phyloP scores from a whole-genome alignment of 2,113 vertebrate species.

The Lampris incognitus region DNA sequence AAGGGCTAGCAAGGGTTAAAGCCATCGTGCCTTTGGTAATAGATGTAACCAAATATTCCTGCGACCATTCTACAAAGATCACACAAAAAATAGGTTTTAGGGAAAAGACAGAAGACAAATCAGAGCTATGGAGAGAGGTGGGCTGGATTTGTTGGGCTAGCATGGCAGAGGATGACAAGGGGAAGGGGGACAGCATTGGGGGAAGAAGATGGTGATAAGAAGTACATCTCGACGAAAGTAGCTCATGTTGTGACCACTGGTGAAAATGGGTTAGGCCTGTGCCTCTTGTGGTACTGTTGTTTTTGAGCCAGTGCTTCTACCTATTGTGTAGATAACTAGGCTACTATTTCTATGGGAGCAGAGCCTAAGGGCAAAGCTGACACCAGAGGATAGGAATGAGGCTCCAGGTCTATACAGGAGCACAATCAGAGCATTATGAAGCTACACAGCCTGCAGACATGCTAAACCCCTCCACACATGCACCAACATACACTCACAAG shows the following conservation, averaged over 20 bases:
- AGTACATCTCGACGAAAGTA: too few species aligned
- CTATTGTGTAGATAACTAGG: conserved; percentile 8
- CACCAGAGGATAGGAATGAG: conserved; percentile 56
- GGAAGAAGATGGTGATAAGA: too few species aligned
- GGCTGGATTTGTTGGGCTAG: too few species aligned
- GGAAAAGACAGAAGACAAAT: too few species aligned
- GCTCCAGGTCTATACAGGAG: conserved; percentile 51
- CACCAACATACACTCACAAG: conserved; percentile 10
- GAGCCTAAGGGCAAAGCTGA: conserved; percentile 39
- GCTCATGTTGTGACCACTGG: background rate
- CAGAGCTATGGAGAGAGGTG: too few species aligned
- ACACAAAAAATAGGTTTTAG: too few species aligned
- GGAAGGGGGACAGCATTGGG: too few species aligned
- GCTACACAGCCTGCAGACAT: conserved; percentile 18
- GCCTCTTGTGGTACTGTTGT: background rate
- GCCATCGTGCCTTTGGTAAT: too few species aligned
- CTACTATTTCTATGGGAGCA: background rate
- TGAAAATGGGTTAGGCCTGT: background rate
- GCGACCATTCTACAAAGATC: too few species aligned
- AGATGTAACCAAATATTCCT: too few species aligned
- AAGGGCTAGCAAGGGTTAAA: too few species aligned
- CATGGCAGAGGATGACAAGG: too few species aligned
- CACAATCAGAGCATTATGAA: conserved; percentile 44
- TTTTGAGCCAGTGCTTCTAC: background rate
- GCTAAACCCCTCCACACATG: background rate